phyloP scores from a whole-genome alignment of 2,113 vertebrate genomes.

The Corythaeola cristata region DNA sequence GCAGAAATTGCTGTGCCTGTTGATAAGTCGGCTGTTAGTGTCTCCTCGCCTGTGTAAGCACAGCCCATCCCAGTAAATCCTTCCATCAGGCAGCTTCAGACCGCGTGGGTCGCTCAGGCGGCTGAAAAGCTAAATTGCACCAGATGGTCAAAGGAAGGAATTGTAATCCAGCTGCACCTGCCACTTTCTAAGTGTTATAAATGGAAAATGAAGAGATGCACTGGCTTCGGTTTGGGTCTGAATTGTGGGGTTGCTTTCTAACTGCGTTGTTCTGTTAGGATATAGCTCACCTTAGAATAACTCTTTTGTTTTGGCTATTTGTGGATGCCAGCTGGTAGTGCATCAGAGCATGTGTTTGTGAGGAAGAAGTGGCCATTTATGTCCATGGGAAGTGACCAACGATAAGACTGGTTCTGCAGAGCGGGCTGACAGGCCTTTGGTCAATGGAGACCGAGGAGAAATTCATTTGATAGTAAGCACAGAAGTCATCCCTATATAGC shows the following conservation, averaged over 20 bases:
- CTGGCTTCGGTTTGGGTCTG: neutral
- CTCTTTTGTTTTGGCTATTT: neutral
- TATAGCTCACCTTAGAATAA: neutral
- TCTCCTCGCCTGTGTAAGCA: neutral
- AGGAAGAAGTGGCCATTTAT: neutral
- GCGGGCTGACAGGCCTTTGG: neutral
- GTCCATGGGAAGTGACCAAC: neutral
- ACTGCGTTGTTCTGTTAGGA: neutral
- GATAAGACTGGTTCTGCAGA: neutral
- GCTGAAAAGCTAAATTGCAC: neutral
- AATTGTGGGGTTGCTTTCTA: neutral
- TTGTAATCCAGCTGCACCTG: neutral
- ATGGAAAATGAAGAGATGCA: neutral
- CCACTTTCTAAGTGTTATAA: neutral
- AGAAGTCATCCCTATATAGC: neutral
- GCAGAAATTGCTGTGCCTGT: neutral
- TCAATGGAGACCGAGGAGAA: neutral
- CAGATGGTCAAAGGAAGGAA: neutral
- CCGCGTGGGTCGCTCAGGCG: rapidly evolving
- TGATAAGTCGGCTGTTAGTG: neutral
- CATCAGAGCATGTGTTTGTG: neutral
- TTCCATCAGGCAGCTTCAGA: neutral
- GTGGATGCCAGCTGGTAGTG: neutral
- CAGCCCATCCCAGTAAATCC: neutral
- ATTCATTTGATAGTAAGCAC: neutral